Percentiles rank a stretch among this genome's conserved stretches.
Evolutionary conservation across 2,113 vertebrate species (phyloP).

Genomic region (Lutjanus erythropterus): DNA sequence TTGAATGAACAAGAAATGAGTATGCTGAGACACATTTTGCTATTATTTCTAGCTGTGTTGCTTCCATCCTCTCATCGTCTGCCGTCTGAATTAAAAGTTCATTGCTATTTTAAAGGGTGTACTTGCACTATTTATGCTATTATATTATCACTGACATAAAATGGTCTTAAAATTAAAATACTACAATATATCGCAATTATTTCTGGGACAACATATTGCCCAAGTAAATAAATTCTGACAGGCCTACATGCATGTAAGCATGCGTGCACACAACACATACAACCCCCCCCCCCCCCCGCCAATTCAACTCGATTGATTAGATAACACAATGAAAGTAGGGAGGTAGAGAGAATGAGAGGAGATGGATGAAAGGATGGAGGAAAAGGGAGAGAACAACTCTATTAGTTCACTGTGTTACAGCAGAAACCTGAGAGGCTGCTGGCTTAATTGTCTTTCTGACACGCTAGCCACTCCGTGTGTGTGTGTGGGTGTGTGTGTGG

Average conservation of each 20-base stretch:
- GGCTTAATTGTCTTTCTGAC: constrained; percentile 89
- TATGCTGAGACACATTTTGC: too few species aligned
- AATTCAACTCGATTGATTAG: constrained; percentile 59
- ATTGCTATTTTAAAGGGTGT: too few species aligned
- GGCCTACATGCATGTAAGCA: not conserved
- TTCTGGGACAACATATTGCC: too few species aligned
- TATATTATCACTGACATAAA: too few species aligned
- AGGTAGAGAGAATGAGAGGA: constrained; percentile 44
- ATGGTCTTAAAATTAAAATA: too few species aligned
- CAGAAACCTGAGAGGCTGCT: constrained; percentile 84
- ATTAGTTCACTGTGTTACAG: constrained; percentile 84
- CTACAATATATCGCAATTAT: too few species aligned
- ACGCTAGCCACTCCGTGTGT: constrained; percentile 83
- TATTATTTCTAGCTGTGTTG: too few species aligned
- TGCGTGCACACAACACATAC: not conserved
- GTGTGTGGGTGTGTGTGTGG: constrained; percentile 68
- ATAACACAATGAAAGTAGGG: constrained; percentile 27
- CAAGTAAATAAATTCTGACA: too few species aligned
- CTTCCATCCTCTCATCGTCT: too few species aligned
- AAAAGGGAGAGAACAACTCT: constrained; percentile 66
- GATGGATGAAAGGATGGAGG: constrained; percentile 36
- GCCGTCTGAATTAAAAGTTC: too few species aligned
- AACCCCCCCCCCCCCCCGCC: not conserved
- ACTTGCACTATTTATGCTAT: too few species aligned
- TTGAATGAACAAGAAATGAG: too few species aligned